A percentile compares a stretch with the other conserved stretches of the same genome.
Evolutionary conservation across 2,888 invertebrate species (phyloP).

Genomic region (Chouioia cunea): DNA sequence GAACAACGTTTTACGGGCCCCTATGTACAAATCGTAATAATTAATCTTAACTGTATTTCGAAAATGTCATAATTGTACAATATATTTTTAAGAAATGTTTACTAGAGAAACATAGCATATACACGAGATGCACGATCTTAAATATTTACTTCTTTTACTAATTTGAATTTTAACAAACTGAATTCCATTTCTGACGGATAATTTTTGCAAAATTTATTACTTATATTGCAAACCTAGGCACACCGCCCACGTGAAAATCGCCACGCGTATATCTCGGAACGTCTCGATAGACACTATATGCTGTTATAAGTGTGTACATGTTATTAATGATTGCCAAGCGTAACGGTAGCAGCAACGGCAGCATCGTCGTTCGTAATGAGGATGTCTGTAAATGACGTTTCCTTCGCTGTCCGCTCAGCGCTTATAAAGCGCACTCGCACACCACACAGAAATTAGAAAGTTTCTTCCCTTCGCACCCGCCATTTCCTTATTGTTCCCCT

Average conservation of each 20-base stretch:
- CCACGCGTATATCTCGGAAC: constrained; percentile 31
- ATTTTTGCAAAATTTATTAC: too few species aligned
- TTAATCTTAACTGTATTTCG: too few species aligned
- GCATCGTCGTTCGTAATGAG: constrained; percentile 52
- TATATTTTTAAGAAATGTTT: too few species aligned
- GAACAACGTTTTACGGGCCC: too few species aligned
- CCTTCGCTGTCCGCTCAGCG: constrained; percentile 32
- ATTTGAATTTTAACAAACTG: too few species aligned
- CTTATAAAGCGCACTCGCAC: background rate
- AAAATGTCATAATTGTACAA: too few species aligned
- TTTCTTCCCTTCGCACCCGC: constrained; percentile 11
- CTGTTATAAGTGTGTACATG: constrained; percentile 4
- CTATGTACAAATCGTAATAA: too few species aligned
- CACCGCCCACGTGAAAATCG: background rate
- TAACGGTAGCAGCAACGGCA: constrained; percentile 46
- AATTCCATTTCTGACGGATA: too few species aligned
- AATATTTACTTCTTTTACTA: too few species aligned
- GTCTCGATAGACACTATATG: background rate
- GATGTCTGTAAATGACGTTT: constrained; percentile 54
- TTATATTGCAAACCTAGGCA: background rate
- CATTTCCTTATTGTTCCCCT: background rate
- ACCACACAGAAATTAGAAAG: constrained; percentile 39
- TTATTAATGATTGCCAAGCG: constrained; percentile 54
- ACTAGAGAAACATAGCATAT: too few species aligned
- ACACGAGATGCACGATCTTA: too few species aligned